These are phyloP conservation scores for Hippocampus comes DNA, from an alignment of 2,113 vertebrate genomes.

Conservation along the genomic window DNA sequence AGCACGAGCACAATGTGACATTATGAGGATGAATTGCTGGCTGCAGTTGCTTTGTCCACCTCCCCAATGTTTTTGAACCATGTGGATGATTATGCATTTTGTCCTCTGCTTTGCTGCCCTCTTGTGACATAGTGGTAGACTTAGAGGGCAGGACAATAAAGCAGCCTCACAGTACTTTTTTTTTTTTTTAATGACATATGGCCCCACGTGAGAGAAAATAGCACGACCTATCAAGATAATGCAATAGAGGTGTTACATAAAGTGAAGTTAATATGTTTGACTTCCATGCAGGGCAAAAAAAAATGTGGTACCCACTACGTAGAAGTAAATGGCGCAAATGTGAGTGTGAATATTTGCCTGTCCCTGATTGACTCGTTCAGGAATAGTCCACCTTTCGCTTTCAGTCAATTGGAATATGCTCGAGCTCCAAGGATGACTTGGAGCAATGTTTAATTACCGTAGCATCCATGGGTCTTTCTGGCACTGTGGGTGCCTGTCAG, in stretches of 20 bases:
- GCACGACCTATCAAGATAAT: too few species aligned
- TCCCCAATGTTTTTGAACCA: background rate
- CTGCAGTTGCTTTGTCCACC: too few species aligned
- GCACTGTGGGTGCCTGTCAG: background rate
- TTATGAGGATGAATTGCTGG: background rate
- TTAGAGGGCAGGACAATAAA: background rate
- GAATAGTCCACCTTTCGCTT: background rate
- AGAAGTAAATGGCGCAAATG: too few species aligned
- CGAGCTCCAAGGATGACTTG: background rate
- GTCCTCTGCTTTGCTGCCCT: constrained; percentile 19
- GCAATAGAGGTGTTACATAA: too few species aligned
- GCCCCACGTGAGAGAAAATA: background rate
- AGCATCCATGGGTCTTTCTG: background rate
- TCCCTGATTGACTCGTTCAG: too few species aligned
- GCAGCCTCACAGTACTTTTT: background rate
- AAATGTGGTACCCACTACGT: too few species aligned
- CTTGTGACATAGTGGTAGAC: constrained; percentile 16
- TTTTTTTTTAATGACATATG: background rate
- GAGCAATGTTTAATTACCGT: background rate
- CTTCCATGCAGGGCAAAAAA: too few species aligned
- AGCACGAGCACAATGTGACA: background rate
- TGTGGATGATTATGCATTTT: background rate
- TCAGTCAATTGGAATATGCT: background rate
- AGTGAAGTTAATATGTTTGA: too few species aligned
- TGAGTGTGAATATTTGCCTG: too few species aligned